Evolutionary conservation across 2,113 vertebrate genomes (phyloP).

Genomic region (Silurus meridionalis): DNA sequence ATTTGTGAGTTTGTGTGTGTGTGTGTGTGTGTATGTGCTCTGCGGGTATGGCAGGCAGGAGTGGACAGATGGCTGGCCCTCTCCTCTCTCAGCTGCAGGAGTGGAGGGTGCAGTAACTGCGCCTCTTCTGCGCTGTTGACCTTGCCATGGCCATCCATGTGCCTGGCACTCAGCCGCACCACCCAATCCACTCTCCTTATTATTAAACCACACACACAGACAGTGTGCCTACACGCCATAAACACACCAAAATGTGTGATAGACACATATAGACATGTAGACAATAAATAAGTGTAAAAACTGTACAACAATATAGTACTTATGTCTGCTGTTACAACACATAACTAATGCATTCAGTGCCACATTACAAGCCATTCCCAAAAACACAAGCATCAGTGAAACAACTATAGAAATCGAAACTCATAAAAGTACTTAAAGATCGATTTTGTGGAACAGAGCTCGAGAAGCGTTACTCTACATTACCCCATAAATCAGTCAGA

Average conservation of each 20-base stretch:
- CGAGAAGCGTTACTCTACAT: neutral
- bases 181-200: slow-evolving; percentile 78
- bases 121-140: slow-evolving; percentile 81
- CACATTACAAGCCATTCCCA: neutral
- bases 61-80: slow-evolving; percentile 80
- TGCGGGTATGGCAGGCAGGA: slow-evolving; percentile 78
- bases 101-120: slow-evolving; percentile 75
- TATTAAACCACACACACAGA: slow-evolving; percentile 72
- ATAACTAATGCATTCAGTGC: neutral
- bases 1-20: neutral
- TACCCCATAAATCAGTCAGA: slow-evolving; percentile 27
- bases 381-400: neutral
- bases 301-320: neutral
- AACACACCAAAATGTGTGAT: neutral
- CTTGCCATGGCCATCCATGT: slow-evolving; percentile 79
- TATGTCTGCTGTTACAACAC: neutral
- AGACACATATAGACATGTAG: neutral
- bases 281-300: neutral
- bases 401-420: neutral
- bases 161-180: slow-evolving; percentile 76
- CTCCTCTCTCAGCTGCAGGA: slow-evolving; percentile 76
- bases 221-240: neutral
- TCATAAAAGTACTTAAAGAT: neutral
- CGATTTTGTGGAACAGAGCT: neutral
- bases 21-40: slow-evolving; percentile 61